phyloP scores from a whole-genome alignment of 53 echinoderm and acorn worm genomes.

The Echinometra lucunter region DNA sequence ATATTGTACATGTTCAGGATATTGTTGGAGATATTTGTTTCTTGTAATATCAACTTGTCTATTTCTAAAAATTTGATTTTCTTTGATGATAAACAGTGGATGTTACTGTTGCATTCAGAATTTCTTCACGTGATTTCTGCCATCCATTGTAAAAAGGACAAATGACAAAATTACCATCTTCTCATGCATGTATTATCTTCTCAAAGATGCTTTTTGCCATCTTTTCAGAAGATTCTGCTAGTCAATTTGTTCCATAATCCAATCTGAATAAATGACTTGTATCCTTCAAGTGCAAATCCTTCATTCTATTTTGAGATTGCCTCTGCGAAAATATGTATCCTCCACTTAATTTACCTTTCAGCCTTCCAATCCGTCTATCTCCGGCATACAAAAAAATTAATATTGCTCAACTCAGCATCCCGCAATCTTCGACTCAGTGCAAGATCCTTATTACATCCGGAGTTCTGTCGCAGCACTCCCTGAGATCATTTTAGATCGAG shows the following conservation, averaged over 20 bases:
- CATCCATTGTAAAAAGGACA: no score
- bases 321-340: neutral
- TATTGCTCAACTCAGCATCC: neutral
- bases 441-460: slow-evolving; percentile 26
- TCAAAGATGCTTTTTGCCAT: neutral
- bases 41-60: no score
- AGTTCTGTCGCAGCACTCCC: neutral
- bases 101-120: no score
- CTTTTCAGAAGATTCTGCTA: neutral
- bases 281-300: neutral
- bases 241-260: neutral
- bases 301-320: neutral
- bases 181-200: no score
- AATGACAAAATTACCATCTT: no score
- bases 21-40: no score
- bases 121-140: no score
- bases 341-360: neutral
- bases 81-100: no score
- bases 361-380: neutral
- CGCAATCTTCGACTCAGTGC: neutral
- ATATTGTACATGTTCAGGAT: no score
- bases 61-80: no score
- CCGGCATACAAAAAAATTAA: neutral
- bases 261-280: neutral
- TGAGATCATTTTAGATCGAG: neutral